phyloP scores from a whole-genome alignment of 2,888 invertebrate species.

The Timema cristinae region DNA sequence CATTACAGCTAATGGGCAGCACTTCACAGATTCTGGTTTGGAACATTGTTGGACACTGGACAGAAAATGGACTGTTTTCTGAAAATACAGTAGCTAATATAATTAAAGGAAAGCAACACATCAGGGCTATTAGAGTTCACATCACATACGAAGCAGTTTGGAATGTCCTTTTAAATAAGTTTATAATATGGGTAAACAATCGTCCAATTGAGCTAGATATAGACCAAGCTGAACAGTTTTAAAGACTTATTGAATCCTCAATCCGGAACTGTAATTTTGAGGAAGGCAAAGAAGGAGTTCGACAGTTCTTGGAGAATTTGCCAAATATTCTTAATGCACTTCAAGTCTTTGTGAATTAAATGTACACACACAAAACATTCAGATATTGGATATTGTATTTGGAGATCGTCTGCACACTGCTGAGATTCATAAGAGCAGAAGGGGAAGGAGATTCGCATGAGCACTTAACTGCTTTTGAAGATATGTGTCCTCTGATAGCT shows the following conservation, averaged over 20 bases:
- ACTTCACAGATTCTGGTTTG: background rate
- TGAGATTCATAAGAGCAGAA: conserved; percentile 2
- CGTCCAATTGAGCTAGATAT: background rate
- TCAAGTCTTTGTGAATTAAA: background rate
- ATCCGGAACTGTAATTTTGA: background rate
- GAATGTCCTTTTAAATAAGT: background rate
- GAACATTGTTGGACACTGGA: background rate
- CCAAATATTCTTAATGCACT: conserved; percentile 5
- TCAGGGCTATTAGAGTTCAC: background rate
- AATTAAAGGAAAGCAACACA: background rate
- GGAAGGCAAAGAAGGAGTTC: background rate
- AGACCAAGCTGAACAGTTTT: background rate
- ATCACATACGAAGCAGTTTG: conserved; percentile 7
- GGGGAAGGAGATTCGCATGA: background rate
- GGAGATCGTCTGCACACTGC: background rate
- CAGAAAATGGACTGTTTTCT: conserved; percentile 2
- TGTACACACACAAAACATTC: background rate
- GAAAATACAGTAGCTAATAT: conserved; percentile 8
- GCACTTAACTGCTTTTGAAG: conserved; percentile 4
- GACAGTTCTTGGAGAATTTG: background rate
- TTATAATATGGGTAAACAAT: background rate
- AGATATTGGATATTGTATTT: background rate
- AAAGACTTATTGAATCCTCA: background rate
- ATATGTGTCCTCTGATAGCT: background rate
- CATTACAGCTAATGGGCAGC: background rate